Conservation (phyloP, 2,888 invertebrate species). For the Meliscaeva auricollis region DNA sequence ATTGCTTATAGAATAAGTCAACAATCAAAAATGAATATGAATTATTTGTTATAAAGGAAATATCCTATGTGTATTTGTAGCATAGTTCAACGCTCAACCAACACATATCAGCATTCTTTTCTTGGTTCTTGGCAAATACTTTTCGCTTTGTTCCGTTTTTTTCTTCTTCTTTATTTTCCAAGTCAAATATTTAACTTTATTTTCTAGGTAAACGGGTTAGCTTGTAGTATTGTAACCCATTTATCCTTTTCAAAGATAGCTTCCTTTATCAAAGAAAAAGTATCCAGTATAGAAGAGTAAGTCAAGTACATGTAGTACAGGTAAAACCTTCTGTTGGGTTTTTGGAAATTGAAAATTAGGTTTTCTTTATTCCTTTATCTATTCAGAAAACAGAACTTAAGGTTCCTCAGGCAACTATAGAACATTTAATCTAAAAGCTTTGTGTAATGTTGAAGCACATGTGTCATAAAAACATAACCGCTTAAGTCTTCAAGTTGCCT, state of each 20-base stretch:
- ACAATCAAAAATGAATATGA: too few species aligned
- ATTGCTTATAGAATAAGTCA: too few species aligned
- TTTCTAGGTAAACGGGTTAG: background rate
- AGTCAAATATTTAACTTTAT: background rate
- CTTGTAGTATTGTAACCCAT: background rate
- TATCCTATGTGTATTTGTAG: background rate
- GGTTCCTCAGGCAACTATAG: background rate
- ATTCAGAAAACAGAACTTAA: background rate
- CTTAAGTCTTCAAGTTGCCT: background rate
- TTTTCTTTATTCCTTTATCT: background rate
- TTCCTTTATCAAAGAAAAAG: background rate
- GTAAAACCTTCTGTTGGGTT: background rate
- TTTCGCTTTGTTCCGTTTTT: constrained; percentile 3
- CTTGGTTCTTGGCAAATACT: background rate
- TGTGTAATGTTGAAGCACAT: constrained; percentile 1
- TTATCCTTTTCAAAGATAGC: constrained; percentile 2
- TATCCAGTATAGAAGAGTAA: background rate
- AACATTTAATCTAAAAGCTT: background rate
- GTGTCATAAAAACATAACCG: constrained; percentile 9
- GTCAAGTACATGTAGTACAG: constrained; percentile 1
- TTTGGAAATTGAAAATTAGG: background rate
- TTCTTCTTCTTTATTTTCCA: too few species aligned
- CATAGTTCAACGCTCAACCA: background rate
- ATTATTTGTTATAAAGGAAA: background rate
- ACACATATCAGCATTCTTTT: background rate